Percentiles rank a stretch among this genome's conserved stretches.
These are phyloP conservation scores for Diadumene lineata DNA, from an alignment of 92 coral and sea anemone species.

Conservation along the genomic window DNA sequence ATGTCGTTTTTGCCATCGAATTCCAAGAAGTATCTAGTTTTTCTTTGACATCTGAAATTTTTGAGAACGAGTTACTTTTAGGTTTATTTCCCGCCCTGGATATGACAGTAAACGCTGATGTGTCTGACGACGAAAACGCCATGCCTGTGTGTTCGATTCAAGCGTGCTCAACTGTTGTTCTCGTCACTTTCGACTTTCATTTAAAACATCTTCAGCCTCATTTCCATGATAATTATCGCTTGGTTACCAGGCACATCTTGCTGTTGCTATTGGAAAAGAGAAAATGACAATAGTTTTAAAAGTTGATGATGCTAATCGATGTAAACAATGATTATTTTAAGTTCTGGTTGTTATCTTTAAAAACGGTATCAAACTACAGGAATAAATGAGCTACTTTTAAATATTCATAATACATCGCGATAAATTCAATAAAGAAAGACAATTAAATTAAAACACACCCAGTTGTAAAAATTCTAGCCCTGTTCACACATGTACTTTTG, in stretches of 20 bases:
- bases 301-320: neutral
- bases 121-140: constrained; percentile 35
- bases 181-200: neutral
- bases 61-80: constrained; percentile 10
- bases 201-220: constrained; percentile 11
- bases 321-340: neutral
- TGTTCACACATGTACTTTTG: too few relatives aligned
- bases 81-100: neutral
- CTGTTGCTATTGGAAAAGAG: neutral
- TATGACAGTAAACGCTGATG: neutral
- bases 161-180: neutral
- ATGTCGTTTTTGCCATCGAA: neutral
- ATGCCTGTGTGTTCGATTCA: too few relatives aligned
- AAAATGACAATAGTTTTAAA: too few relatives aligned
- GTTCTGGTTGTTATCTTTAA: too few relatives aligned
- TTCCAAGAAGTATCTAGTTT: neutral
- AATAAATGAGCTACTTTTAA: too few relatives aligned
- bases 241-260: constrained; percentile 9
- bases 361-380: too few relatives aligned
- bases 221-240: constrained; percentile 23
- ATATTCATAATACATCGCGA: too few relatives aligned
- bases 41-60: constrained; percentile 22
- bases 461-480: too few relatives aligned
- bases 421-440: too few relatives aligned
- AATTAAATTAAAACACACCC: too few relatives aligned